Evolutionary conservation across 2,888 invertebrate genomes (phyloP), one percentile per base, ranked within the genome.

Genomic region (Yponomeuta cagnagella): DNA sequence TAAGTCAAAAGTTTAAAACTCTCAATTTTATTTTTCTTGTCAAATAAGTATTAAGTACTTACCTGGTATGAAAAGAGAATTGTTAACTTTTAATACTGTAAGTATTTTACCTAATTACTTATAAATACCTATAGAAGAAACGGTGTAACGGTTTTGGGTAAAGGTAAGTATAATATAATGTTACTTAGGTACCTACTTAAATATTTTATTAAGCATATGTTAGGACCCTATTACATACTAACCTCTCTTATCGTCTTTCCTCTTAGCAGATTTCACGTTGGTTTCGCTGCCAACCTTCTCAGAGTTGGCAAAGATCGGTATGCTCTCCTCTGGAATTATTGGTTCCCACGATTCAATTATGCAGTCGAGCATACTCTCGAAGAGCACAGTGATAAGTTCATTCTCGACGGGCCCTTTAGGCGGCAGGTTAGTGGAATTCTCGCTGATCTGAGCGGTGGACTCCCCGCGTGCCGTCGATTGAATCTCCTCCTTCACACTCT

Each of bases 301-400:
- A 67, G 43, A 2, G 12, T 3, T 67, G 37, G 33, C 12, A 1
- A 37, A n/a, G n/a, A 2, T 67, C 67, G 12, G 33, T n/a, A 67
- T 66, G 10, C 3, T 37, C 37, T 43, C 43, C 43, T 67, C 67
- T 31, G 76, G 52, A 68, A 88, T 86, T 0, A 81, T 77, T 5
- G 52, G 52, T 48, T 86, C 82, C 91, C 91, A 92, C 10, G 88
- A 86, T 33, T 85, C 81, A 12, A 91, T 83, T 52, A 91, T 88
- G 73, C 75, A 77, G 33, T 80, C 80, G 2, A 91, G 75, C 90
- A 91, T 91, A 2, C 89, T 84, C 70, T 90, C 87, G 73, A 89
- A 91, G 72, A 92, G 77, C 75, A 82, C 74, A 15, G 86, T 83
- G 9, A 90, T 80, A 58, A 90, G 74, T 79, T 90, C 89, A 70